These are phyloP conservation scores for Vireo griseus DNA, from an alignment of 2,797 vertebrate species.

Conservation along the genomic window DNA sequence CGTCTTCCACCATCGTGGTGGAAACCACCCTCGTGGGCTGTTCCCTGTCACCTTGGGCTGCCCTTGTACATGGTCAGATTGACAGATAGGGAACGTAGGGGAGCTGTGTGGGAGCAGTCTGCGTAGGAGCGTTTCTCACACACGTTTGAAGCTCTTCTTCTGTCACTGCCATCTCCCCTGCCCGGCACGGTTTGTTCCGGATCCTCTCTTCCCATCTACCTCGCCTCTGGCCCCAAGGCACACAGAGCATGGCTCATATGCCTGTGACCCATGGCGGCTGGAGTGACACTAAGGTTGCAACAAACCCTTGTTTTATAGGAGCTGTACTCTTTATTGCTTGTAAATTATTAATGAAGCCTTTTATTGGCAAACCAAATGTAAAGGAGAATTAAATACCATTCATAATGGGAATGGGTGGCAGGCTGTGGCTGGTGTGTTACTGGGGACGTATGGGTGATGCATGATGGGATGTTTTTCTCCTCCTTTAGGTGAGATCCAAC, in stretches of 20 bases:
- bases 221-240: not conserved
- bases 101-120: not conserved
- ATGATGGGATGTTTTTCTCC: not conserved
- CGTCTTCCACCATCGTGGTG: accelerated
- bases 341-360: slow-evolving; percentile 43
- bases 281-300: slow-evolving; percentile 29
- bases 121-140: not conserved
- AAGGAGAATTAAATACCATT: slow-evolving; percentile 70
- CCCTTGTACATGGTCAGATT: not conserved
- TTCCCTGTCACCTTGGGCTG: not conserved
- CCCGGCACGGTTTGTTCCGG: not conserved
- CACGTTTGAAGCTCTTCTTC: not conserved
- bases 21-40: not conserved
- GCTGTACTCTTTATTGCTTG: slow-evolving; percentile 30
- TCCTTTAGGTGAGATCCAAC: not conserved
- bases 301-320: not conserved
- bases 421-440: not conserved
- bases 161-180: not conserved
- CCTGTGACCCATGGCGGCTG: not conserved
- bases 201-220: slow-evolving; percentile 11
- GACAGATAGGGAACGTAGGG: not conserved
- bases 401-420: slow-evolving; percentile 15
- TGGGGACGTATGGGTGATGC: not conserved
- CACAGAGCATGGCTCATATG: not conserved
- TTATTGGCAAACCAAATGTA: not conserved